Percentiles rank a stretch among this genome's conserved stretches.
phyloP scores from a whole-genome alignment of 2,888 invertebrate genomes.

The Brenthis daphne region DNA sequence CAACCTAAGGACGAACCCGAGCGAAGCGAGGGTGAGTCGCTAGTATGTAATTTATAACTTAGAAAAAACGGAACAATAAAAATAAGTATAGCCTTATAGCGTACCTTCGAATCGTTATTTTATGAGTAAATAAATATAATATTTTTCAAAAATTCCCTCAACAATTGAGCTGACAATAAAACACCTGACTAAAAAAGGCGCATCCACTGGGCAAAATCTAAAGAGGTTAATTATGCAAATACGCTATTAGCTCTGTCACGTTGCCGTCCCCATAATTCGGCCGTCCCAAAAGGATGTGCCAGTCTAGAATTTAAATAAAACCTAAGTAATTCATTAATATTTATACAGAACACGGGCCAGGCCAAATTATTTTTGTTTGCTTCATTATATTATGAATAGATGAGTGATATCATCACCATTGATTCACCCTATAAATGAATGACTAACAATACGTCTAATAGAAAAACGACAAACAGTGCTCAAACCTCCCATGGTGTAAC shows the following conservation, averaged over 20 bases:
- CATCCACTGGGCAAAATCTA: constrained; percentile 31
- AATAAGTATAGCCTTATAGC: no score
- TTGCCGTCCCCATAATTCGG: constrained; percentile 26
- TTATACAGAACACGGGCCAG: constrained; percentile 11
- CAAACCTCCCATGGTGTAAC: no score
- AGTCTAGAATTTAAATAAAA: constrained; percentile 32
- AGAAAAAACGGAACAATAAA: no score
- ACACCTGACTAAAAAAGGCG: constrained; percentile 21
- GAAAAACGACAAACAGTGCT: no score
- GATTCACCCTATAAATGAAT: constrained; percentile 5
- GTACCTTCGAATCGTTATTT: background rate
- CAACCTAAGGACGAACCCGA: no score
- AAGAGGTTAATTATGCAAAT: constrained; percentile 41
- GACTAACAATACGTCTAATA: background rate
- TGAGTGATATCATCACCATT: constrained; percentile 22
- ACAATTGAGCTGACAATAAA: constrained; percentile 5
- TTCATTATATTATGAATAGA: constrained; percentile 9
- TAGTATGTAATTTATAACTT: no score
- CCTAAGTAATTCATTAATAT: constrained; percentile 28
- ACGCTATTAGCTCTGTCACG: constrained; percentile 35
- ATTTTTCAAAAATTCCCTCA: no score
- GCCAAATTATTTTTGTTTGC: constrained; percentile 4
- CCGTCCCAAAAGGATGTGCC: constrained; percentile 25
- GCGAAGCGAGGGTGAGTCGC: no score
- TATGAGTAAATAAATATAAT: no score